A percentile compares a stretch with the other conserved stretches of the same genome.
phyloP scores from a whole-genome alignment of 2,797 vertebrate genomes.

The Sorex maritimensis region DNA sequence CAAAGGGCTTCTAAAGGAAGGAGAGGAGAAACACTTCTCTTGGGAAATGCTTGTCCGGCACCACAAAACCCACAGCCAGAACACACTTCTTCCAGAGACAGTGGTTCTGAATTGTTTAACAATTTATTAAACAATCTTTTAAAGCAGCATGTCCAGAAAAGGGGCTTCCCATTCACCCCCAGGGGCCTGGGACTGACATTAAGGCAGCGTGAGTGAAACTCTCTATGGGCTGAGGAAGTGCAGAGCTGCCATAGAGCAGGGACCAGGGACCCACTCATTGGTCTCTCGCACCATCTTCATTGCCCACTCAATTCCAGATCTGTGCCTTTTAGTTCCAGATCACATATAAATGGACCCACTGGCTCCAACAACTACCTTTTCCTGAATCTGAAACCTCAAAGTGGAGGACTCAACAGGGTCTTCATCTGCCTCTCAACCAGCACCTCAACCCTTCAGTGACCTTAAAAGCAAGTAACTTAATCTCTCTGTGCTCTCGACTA shows the following conservation, averaged over 20 bases:
- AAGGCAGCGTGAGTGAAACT: background rate
- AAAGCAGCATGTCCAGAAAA: slow-evolving; percentile 42
- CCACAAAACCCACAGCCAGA: background rate
- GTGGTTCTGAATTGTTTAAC: slow-evolving; percentile 24
- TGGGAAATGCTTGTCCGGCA: background rate
- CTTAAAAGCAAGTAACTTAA: background rate
- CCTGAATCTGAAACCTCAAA: slow-evolving; percentile 34
- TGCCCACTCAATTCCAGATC: background rate
- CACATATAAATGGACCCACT: background rate
- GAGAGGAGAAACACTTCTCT: background rate
- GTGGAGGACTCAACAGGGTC: background rate
- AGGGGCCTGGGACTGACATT: background rate
- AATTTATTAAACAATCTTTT: background rate
- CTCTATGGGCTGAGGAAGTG: background rate
- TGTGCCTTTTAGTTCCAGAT: background rate
- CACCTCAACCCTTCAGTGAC: background rate
- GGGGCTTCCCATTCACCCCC: background rate
- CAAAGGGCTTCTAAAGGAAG: background rate
- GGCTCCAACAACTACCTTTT: background rate
- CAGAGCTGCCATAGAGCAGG: background rate
- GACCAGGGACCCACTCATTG: background rate
- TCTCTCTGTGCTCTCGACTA: slow-evolving; percentile 33
- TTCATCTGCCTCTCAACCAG: background rate
- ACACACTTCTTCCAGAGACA: slow-evolving; percentile 46
- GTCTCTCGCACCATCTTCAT: background rate